Evolutionary conservation across 2,797 vertebrate species (phyloP), one percentile per base, ranked within the genome.

Genomic region (Setipinna tenuifilis): DNA sequence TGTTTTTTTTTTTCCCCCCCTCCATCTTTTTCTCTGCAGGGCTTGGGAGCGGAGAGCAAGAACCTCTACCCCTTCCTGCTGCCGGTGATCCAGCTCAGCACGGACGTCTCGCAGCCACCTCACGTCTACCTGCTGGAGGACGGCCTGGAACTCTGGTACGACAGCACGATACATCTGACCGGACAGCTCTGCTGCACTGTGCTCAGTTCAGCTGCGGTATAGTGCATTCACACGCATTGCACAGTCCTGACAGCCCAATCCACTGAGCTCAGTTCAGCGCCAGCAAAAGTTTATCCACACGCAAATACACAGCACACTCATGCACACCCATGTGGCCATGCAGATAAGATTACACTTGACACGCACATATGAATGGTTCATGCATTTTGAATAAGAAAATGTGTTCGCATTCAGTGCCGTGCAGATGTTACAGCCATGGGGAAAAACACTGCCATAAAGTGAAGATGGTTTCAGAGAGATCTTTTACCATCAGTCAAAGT

Each of bases 101-200:
- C 98, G 9, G 98, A 99, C 88, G 98, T 99, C 89, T 97, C 96
- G 12, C 97, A 99, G 91, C 98, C 98, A 10, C 98, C 98, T 7
- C 98, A 99, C 88, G 97, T 99, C 62, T 99, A 99, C 93, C 96
- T 99, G 92, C 94, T 99, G 90, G 98, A 99, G 95, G 98, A 99
- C 85, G 98, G 98, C 92, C 95, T 99, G 92, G 98, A 98, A 91
- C 96, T 99, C 90, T 99, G 98, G 98, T 99, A 96, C 89, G 94
- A 83, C 82, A 23, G 44, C 9, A 31, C 35, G 6, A 25, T 65
- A 25, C 25, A 19, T 78, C 31, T 35, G 11, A 71, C 28, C 16
- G 25, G 65, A 35, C 12, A 17, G 35, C 35, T 41, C 65, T 12
- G 23, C 23, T 28, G 7, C 58, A 59, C 58, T 21, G 50, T 41